phyloP scores from a whole-genome alignment of 2,888 invertebrate genomes.

The Acholoe squamosa region DNA sequence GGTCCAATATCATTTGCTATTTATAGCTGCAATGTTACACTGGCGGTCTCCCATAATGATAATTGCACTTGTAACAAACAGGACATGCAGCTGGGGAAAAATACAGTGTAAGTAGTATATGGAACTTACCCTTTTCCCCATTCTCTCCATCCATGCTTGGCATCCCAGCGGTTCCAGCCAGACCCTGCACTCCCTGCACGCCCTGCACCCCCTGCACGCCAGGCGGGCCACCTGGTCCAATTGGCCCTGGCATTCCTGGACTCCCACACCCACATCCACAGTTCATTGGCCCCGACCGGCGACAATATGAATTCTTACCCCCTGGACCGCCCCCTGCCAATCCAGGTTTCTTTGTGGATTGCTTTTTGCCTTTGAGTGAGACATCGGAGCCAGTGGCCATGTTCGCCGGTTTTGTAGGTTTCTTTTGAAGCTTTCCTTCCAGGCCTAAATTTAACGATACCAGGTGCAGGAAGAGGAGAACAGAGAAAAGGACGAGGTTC shows the following conservation, averaged over 20 bases:
- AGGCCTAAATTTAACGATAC: not conserved
- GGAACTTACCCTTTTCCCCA: constrained; percentile 53
- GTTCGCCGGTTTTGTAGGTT: not conserved
- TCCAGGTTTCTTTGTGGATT: not conserved
- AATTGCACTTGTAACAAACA: no score
- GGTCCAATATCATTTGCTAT: no score
- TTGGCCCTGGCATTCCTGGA: constrained; percentile 62
- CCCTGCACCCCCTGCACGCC: constrained; percentile 70
- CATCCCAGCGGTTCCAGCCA: constrained; percentile 66
- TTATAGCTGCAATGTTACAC: no score
- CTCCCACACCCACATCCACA: constrained; percentile 53
- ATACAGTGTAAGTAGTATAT: not conserved
- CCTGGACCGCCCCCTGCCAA: not conserved
- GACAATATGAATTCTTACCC: not conserved
- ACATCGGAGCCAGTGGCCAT: not conserved
- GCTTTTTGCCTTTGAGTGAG: not conserved
- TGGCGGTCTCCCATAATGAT: no score
- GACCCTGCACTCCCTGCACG: constrained; percentile 69
- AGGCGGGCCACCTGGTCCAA: constrained; percentile 64
- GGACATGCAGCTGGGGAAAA: no score
- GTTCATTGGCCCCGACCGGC: not conserved
- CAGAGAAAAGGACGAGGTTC: not conserved
- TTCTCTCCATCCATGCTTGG: constrained; percentile 63
- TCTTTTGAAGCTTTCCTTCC: constrained; percentile 23
- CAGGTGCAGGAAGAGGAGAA: not conserved